Base-by-base conservation (phyloP, 1,140 invertebrate species). In the Drosophila orosa region DNA sequence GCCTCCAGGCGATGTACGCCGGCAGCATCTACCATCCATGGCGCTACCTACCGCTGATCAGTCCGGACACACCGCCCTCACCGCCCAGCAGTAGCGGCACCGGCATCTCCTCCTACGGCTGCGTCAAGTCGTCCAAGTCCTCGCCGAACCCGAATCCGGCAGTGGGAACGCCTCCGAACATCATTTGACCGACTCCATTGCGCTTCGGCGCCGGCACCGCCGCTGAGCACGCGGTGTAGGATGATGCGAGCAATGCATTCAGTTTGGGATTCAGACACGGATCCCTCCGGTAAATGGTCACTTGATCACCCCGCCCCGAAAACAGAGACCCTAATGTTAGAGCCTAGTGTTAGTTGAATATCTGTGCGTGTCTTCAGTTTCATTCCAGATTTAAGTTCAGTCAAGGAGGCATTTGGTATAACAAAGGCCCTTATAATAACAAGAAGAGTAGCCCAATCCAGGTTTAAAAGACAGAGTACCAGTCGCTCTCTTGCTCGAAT, bases 111-210 rank as follows among this genome's bases (percentile, higher is more conserved):
- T 90, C 90, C 55, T 91, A 90, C 35, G 91, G 91, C 45, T 92
- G 90, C 58, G 87, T 92, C 24, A 92, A 92, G 52, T 85, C 90
- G 22, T 71, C 84, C 48, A 92, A 92, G 65, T 91, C 87, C 25
- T 92, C 91, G 42, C 91, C 91, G 74, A 50, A 66, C 77, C 22
- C 59, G 33, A 73, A 24, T 66, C 78, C 48, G 75, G 78, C 48
- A 75, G 84, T 33, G 29, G 48, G 48, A 33, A 22, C 48, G 19
- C 78, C 90, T 37, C 79, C 90, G 8, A 92, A 89, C 67, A 91
- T 92, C 47, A 92, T 92, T 89, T 92, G 91, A 92, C 91, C 91
- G 80, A 92, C 91, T 91, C 91, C 91, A 22, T 55, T 92, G 75
- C 91, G 91, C 75, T 92, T 80, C 66, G 83, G 91, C 74, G 83